Conservation (phyloP, 2,888 invertebrate genomes). For the Adelphocoris suturalis region DNA sequence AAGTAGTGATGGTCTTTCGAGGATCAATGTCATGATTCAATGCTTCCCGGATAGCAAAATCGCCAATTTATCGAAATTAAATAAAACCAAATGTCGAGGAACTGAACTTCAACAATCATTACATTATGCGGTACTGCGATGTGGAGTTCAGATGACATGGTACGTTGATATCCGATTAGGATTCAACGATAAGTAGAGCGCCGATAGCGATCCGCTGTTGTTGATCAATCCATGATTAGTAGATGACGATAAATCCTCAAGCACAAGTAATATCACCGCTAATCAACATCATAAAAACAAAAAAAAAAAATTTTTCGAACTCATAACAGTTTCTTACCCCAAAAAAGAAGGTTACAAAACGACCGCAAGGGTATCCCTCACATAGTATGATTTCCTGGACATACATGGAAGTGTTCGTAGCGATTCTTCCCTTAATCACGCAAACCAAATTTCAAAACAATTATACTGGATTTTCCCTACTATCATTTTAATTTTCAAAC, state of each 20-base stretch:
- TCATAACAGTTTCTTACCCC: conserved; percentile 66
- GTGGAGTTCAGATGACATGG: conserved; percentile 15
- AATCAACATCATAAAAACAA: conserved; percentile 51
- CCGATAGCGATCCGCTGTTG: background rate
- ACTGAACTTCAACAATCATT: background rate
- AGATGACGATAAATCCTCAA: background rate
- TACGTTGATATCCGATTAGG: background rate
- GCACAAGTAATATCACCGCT: conserved; percentile 34
- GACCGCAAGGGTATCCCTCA: conserved; percentile 61
- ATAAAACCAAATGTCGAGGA: background rate
- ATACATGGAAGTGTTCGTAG: conserved; percentile 1
- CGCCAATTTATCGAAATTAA: background rate
- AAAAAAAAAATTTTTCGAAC: conserved; percentile 37
- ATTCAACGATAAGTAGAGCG: background rate
- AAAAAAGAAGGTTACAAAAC: conserved; percentile 61
- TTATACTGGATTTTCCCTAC: background rate
- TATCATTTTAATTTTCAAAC: conserved; percentile 62
- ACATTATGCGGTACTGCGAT: background rate
- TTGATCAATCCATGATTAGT: background rate
- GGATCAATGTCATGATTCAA: background rate
- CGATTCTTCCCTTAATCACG: conserved; percentile 37
- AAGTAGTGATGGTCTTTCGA: background rate
- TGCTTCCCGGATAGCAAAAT: background rate
- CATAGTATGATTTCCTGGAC: conserved; percentile 40
- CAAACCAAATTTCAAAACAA: conserved; percentile 47